Base-by-base conservation (phyloP, 1,140 invertebrate species). In the Drosophila kurseongensis region DNA sequence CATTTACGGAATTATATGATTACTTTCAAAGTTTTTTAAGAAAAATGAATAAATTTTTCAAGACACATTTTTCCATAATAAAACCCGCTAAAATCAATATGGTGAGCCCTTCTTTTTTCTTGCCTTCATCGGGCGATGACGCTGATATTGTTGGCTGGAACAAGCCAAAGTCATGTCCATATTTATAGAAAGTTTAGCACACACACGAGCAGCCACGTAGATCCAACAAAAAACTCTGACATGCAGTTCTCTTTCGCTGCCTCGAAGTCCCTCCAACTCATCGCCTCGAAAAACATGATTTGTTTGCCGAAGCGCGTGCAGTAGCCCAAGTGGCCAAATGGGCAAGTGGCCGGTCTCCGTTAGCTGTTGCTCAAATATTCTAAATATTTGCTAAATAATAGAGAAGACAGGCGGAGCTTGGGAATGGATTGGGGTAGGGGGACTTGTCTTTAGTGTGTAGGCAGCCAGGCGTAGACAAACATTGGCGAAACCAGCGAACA, bases 351-450 rank as follows among this genome's bases (percentile, higher is more conserved):
- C 48, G 58, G 41, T 35, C 67, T 40, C 60, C 44, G 72, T 80
- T 71, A 69, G 81, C 81, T 81, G 66, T 59, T 88, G 57, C 75
- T 88, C 77, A 84, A 89, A 89, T 86, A 86, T 89, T 89, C 84
- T 89, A 89, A 89, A 89, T 89, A 89, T 89, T 89, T 89, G 84
- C 84, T 89, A 89, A 89, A 89, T 89, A 89, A 89, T 89, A 89
- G 84, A 78, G 51, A 78, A 77, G 80, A 74, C 79, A 16, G 36
- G 48, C 23, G 47, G 47, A 12, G 3, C 12, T 32, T 32, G 58
- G 13, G 12, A 16, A 6, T 0, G 12, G 16, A 23, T 0, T 29
- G 27, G 32, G 44, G 35, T 1, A 0, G 9, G 32, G 58, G 18
- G 68, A 56, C 60, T 57, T 75, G 69, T 45, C 71, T 75, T 73